A percentile compares a stretch with the other conserved stretches of the same genome.
Evolutionary conservation across 2,888 invertebrate genomes (phyloP).

Genomic region (Stenodema calcarata): DNA sequence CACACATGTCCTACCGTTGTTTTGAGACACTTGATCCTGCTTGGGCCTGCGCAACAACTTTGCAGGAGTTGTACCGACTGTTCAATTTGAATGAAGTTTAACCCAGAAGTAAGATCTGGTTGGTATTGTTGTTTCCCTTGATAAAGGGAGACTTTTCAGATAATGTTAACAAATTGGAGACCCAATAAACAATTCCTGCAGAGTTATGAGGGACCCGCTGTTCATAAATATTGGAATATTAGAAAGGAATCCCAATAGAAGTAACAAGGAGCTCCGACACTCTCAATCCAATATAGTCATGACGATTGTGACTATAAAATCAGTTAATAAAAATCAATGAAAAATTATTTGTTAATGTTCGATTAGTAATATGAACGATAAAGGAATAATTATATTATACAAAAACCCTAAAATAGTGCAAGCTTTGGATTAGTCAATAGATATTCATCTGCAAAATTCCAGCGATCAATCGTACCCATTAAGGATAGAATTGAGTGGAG

Average conservation of each 20-base stretch:
- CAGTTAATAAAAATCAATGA: too few relatives aligned
- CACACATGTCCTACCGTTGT: constrained; percentile 46
- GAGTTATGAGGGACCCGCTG: constrained; percentile 7
- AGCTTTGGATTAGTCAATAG: not conserved
- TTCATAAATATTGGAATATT: not conserved
- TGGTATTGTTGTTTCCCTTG: too few relatives aligned
- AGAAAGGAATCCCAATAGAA: not conserved
- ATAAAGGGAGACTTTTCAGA: too few relatives aligned
- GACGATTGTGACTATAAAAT: not conserved
- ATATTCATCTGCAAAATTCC: not conserved
- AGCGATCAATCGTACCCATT: not conserved
- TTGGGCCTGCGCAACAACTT: constrained; percentile 38
- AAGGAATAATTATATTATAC: too few relatives aligned
- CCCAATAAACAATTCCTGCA: constrained; percentile 28
- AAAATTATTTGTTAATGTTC: too few relatives aligned
- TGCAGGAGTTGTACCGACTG: constrained; percentile 24
- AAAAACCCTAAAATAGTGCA: not conserved
- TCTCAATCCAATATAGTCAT: constrained; percentile 17
- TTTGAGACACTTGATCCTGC: constrained; percentile 43
- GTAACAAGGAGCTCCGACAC: constrained; percentile 31
- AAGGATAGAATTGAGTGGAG: not conserved
- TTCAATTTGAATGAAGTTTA: too few relatives aligned
- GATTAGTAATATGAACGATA: not conserved
- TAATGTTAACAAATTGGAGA: too few relatives aligned
- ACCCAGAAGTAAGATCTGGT: too few relatives aligned